Conservation (phyloP, 2,113 vertebrate species). For the Ptilonorhynchus violaceus region DNA sequence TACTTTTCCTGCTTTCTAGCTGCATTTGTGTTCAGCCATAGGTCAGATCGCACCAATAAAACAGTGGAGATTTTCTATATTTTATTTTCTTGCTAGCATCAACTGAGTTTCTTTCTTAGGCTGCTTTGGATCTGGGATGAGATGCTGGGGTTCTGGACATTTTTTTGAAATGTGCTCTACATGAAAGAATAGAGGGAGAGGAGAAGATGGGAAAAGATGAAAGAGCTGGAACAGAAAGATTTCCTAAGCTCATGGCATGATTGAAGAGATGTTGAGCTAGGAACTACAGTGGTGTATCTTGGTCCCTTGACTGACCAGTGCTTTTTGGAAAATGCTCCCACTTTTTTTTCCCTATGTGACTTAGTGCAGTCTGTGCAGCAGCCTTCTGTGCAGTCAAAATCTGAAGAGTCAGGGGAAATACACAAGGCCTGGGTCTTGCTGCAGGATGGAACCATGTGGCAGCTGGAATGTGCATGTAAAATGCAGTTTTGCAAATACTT, state of each 20-base stretch:
- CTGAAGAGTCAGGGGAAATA: background rate
- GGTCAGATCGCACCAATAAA: background rate
- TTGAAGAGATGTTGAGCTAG: background rate
- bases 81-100: background rate
- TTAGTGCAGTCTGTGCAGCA: background rate
- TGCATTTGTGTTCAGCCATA: background rate
- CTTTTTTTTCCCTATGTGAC: background rate
- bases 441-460: background rate
- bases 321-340: background rate
- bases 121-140: background rate
- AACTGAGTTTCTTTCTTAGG: background rate
- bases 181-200: background rate
- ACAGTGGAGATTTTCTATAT: background rate
- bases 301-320: background rate
- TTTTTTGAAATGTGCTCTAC: background rate
- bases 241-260: background rate
- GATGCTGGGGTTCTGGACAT: background rate
- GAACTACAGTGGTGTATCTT: background rate
- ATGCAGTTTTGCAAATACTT: background rate
- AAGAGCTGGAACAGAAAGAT: background rate
- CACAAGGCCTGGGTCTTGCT: background rate
- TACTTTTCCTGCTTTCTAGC: background rate
- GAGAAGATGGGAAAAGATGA: background rate
- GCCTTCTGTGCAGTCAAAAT: background rate
- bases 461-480: background rate